These are phyloP conservation scores for Lobophora halterata DNA, from an alignment of 2,888 invertebrate genomes.

Conservation along the genomic window DNA sequence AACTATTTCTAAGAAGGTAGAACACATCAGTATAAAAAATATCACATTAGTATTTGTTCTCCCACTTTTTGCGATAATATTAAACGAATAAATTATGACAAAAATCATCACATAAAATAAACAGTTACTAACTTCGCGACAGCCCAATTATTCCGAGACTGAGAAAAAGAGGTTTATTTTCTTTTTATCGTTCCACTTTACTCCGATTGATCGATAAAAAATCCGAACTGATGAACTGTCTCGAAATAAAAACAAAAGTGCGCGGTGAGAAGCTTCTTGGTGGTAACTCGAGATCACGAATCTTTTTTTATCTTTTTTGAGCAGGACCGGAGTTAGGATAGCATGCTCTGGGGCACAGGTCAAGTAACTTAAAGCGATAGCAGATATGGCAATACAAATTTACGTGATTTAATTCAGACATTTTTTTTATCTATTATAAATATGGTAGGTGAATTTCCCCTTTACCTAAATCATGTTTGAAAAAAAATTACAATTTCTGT, in stretches of 20 bases:
- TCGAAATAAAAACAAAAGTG: slow-evolving; percentile 55
- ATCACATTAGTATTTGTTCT: too few relatives aligned
- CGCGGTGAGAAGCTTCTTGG: slow-evolving; percentile 43
- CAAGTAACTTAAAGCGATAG: too few relatives aligned
- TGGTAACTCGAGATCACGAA: slow-evolving; percentile 62
- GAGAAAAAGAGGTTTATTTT: slow-evolving; percentile 25
- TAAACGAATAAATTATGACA: neutral
- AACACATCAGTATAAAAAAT: too few relatives aligned
- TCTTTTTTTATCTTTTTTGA: slow-evolving; percentile 41
- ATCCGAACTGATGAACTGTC: slow-evolving; percentile 53
- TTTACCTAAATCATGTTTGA: too few relatives aligned
- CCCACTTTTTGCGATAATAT: neutral
- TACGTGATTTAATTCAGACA: too few relatives aligned
- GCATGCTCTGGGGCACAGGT: too few relatives aligned
- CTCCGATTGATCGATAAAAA: slow-evolving; percentile 28
- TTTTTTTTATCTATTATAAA: too few relatives aligned
- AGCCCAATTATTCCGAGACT: slow-evolving; percentile 27
- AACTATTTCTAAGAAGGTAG: too few relatives aligned
- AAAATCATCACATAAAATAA: slow-evolving; percentile 18
- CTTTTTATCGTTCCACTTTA: slow-evolving; percentile 32
- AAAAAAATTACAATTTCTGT: too few relatives aligned
- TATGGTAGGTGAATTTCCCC: too few relatives aligned
- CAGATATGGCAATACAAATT: too few relatives aligned
- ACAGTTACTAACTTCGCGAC: slow-evolving; percentile 27
- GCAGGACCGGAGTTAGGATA: slow-evolving; percentile 4